phyloP scores from a whole-genome alignment of 2,113 vertebrate species.

The Channa argus region DNA sequence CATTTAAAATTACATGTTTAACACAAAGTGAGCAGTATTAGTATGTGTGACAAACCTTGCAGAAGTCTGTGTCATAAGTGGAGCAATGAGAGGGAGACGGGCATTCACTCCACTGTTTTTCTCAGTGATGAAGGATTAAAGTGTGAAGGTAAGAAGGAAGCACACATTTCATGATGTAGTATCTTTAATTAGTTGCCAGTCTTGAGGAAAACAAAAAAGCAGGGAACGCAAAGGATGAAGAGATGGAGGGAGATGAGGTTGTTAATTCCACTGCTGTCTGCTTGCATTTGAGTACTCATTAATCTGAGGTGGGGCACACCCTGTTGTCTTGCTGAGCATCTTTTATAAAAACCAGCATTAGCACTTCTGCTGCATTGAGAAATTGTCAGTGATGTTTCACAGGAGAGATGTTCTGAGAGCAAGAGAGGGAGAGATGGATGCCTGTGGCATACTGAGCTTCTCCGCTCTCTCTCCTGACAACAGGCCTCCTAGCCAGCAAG shows the following conservation, averaged over 20 bases:
- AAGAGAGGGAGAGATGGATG: conserved; percentile 53
- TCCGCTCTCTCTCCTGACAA: conserved; percentile 39
- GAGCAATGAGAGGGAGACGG: conserved; percentile 8
- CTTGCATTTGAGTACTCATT: conserved; percentile 84
- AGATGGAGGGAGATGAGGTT: conserved; percentile 67
- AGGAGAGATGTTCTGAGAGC: conserved; percentile 50
- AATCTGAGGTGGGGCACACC: conserved; percentile 77
- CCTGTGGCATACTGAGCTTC: conserved; percentile 70
- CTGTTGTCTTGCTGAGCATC: conserved; percentile 79
- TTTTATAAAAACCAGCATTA: conserved; percentile 74
- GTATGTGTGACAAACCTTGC: not conserved
- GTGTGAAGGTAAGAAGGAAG: conserved; percentile 42
- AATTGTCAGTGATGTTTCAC: conserved; percentile 70
- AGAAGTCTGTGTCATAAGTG: conserved; percentile 16
- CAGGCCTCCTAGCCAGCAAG: conserved; percentile 46
- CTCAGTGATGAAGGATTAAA: conserved; percentile 39
- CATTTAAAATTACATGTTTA: too few relatives aligned
- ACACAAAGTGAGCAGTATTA: too few relatives aligned
- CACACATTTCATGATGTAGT: conserved; percentile 50
- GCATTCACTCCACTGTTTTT: conserved; percentile 33
- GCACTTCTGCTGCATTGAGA: conserved; percentile 74
- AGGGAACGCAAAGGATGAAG: conserved; percentile 37
- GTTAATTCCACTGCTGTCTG: conserved; percentile 85
- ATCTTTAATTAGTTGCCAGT: conserved; percentile 79
- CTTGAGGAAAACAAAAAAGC: conserved; percentile 58